Evolutionary conservation across 2,113 vertebrate species (phyloP).

Genomic region (Phalacrocorax carbo): DNA sequence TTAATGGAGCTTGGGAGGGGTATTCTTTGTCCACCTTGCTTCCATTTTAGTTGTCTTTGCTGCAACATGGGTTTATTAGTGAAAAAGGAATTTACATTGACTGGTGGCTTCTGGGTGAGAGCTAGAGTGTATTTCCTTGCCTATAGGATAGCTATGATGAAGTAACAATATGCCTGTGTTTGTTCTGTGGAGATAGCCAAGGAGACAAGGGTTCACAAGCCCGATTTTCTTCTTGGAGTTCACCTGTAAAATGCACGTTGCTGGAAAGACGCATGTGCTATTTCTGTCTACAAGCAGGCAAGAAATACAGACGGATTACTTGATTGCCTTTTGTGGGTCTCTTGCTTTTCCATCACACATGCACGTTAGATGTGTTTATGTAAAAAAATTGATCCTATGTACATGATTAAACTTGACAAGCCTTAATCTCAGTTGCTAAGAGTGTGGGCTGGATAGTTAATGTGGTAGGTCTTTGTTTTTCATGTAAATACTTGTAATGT

Average conservation of each 20-base stretch:
- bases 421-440: not conserved
- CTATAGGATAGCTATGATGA: fast-evolving
- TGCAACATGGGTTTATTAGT: not conserved
- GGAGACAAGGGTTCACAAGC: not conserved
- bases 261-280: fast-evolving
- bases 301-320: not conserved
- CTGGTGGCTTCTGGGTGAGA: not conserved
- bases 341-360: not conserved
- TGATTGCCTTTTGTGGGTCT: not conserved
- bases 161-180: not conserved
- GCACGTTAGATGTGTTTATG: not conserved
- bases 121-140: not conserved
- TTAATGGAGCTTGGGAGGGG: not conserved
- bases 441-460: not conserved
- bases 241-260: not conserved
- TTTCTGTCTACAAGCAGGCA: not conserved
- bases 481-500: constrained; percentile 6
- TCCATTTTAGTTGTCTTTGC: not conserved
- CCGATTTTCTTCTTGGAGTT: not conserved
- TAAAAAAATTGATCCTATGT: not conserved
- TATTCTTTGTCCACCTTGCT: not conserved
- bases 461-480: constrained; percentile 43
- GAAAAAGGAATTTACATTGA: not conserved
- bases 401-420: constrained; percentile 3
- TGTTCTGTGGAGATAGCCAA: not conserved